phyloP scores from a whole-genome alignment of 1,140 invertebrate genomes.

The Choristoneura fumiferana region DNA sequence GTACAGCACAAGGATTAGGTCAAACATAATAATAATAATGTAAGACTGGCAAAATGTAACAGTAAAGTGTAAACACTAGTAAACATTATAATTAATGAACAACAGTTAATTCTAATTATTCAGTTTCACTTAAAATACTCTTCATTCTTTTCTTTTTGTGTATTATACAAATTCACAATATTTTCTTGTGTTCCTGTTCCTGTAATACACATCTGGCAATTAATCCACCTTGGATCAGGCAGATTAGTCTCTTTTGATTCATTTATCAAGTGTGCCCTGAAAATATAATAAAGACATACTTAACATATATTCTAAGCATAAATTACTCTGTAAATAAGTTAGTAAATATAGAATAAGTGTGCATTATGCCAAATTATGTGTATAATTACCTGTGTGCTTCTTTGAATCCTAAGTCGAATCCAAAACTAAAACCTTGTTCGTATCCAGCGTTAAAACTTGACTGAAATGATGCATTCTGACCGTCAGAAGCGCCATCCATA shows the following conservation, averaged over 20 bases:
- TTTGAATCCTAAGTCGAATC: slow-evolving; percentile 42
- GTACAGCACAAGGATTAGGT: too few species aligned
- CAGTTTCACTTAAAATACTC: slow-evolving; percentile 17
- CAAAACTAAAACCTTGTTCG: slow-evolving; percentile 52
- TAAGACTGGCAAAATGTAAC: too few species aligned
- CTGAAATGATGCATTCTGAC: slow-evolving; percentile 55
- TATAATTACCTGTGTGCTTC: slow-evolving; percentile 21
- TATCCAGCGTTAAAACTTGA: slow-evolving; percentile 61
- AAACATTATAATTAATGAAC: too few species aligned
- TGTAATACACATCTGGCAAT: slow-evolving; percentile 60
- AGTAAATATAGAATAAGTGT: too few species aligned
- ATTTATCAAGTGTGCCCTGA: slow-evolving; percentile 10
- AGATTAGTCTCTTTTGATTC: not conserved
- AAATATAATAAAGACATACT: not conserved
- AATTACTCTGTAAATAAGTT: not conserved
- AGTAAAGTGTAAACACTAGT: too few species aligned
- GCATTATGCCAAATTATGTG: too few species aligned
- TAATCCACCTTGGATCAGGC: slow-evolving; percentile 42
- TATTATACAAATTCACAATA: slow-evolving; percentile 56
- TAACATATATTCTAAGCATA: slow-evolving; percentile 6
- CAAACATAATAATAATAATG: too few species aligned
- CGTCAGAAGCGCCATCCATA: slow-evolving; percentile 55
- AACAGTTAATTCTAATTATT: too few species aligned
- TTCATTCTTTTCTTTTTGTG: slow-evolving; percentile 55
- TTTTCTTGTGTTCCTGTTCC: slow-evolving; percentile 36